These are phyloP conservation scores for Crenichthys baileyi DNA, from an alignment of 2,797 vertebrate genomes.

Conservation along the genomic window DNA sequence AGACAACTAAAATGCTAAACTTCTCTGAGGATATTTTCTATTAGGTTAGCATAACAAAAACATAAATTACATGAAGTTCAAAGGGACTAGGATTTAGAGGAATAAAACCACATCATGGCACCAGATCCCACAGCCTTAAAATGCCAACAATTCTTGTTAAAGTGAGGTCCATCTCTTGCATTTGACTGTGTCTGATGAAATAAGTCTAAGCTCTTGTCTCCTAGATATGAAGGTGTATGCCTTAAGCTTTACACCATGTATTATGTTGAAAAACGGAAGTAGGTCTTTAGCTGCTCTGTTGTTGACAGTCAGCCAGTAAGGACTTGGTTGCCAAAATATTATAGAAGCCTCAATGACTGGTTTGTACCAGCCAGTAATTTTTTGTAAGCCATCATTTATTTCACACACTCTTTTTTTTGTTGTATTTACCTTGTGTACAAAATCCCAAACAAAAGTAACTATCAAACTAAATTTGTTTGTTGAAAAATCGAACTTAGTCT, in stretches of 20 bases:
- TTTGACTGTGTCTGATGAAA: not conserved
- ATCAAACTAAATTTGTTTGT: too few relatives aligned
- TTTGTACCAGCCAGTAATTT: too few relatives aligned
- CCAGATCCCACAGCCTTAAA: not conserved
- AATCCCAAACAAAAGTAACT: too few relatives aligned
- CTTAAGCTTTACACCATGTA: not conserved
- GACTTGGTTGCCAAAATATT: too few relatives aligned
- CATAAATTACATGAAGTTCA: conserved; percentile 41
- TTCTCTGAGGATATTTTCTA: conserved; percentile 43
- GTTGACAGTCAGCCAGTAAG: too few relatives aligned
- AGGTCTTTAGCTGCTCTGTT: too few relatives aligned
- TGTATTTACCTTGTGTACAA: too few relatives aligned
- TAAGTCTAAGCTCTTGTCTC: not conserved
- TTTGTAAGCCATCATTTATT: too few relatives aligned
- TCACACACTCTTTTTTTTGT: too few relatives aligned
- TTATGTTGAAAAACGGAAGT: not conserved
- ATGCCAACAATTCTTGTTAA: not conserved
- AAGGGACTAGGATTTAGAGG: not conserved
- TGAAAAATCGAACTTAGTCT: too few relatives aligned
- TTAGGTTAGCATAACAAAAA: conserved; percentile 37
- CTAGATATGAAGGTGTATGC: too few relatives aligned
- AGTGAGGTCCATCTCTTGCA: not conserved
- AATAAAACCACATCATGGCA: not conserved
- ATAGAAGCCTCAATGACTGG: too few relatives aligned
- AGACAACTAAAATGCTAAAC: conserved; percentile 60